Evolutionary conservation across 1,140 invertebrate species (phyloP).

Genomic region (Eubasilissa regina): DNA sequence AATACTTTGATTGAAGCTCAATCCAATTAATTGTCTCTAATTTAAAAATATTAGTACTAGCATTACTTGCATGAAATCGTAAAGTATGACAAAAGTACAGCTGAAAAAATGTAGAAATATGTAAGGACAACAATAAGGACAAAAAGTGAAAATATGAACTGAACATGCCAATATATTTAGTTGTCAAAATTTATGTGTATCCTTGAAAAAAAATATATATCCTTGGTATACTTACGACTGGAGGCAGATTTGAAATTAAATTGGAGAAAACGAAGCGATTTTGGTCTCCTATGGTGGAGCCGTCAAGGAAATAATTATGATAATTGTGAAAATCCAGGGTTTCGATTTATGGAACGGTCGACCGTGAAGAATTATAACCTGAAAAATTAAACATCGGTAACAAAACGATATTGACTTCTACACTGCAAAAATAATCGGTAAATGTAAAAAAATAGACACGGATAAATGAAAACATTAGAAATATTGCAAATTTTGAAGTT

Average conservation of each 20-base stretch:
- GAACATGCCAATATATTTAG: slow-evolving; percentile 7
- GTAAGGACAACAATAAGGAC: too few relatives aligned
- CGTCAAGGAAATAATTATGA: slow-evolving; percentile 60
- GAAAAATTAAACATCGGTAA: slow-evolving; percentile 35
- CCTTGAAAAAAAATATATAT: slow-evolving; percentile 27
- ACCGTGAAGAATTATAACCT: slow-evolving; percentile 47
- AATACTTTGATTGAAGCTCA: too few relatives aligned
- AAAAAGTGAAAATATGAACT: too few relatives aligned
- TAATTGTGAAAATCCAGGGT: slow-evolving; percentile 47
- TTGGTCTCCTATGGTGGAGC: slow-evolving; percentile 73
- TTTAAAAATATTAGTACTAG: too few relatives aligned
- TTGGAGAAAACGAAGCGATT: slow-evolving; percentile 72
- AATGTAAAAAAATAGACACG: slow-evolving; percentile 1
- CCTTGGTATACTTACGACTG: slow-evolving; percentile 66
- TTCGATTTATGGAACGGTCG: slow-evolving; percentile 29
- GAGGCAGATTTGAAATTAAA: slow-evolving; percentile 72
- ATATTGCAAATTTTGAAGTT: slow-evolving; percentile 33
- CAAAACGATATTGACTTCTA: not conserved
- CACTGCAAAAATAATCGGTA: not conserved
- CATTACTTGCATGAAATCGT: too few relatives aligned
- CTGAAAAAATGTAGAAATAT: too few relatives aligned
- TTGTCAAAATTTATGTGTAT: slow-evolving; percentile 36
- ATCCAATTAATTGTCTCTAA: too few relatives aligned
- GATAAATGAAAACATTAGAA: slow-evolving; percentile 30
- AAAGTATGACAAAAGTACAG: too few relatives aligned